These are phyloP conservation scores for Onchidella celtica DNA, from an alignment of 2,888 invertebrate species.

Conservation along the genomic window DNA sequence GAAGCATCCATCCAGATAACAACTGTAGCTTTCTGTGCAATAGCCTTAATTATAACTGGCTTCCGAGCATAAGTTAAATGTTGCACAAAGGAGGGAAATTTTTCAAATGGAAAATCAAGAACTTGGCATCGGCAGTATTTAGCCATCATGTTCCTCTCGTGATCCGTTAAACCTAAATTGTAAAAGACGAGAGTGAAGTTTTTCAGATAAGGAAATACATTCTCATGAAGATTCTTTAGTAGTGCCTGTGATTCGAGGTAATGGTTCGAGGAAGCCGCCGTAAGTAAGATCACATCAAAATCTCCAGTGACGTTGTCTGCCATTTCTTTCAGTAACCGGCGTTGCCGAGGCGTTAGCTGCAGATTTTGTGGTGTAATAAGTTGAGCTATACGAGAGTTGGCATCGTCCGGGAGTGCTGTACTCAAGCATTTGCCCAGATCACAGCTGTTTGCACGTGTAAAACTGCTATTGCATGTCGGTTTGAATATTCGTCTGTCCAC, in stretches of 20 bases:
- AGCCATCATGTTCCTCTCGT: slow-evolving; percentile 7
- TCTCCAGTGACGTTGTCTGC: not conserved
- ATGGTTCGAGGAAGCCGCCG: slow-evolving; percentile 50
- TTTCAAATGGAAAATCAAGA: slow-evolving; percentile 38
- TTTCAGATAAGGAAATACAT: slow-evolving; percentile 39
- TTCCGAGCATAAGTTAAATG: slow-evolving; percentile 40
- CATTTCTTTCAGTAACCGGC: slow-evolving; percentile 28
- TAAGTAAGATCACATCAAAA: slow-evolving; percentile 47
- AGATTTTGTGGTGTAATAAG: slow-evolving; percentile 12
- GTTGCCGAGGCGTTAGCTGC: not conserved
- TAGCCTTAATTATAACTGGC: slow-evolving; percentile 37
- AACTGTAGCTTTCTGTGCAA: slow-evolving; percentile 18
- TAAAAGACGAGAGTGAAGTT: slow-evolving; percentile 36
- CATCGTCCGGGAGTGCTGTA: slow-evolving; percentile 14
- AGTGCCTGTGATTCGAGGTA: slow-evolving; percentile 45
- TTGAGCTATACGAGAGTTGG: not conserved
- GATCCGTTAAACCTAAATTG: slow-evolving; percentile 26
- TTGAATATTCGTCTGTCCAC: no score
- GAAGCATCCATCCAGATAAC: slow-evolving; percentile 47
- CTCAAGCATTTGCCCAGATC: slow-evolving; percentile 15
- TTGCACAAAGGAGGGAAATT: slow-evolving; percentile 30
- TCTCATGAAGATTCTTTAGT: slow-evolving; percentile 33
- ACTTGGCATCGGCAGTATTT: slow-evolving; percentile 40
- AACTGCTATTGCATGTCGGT: slow-evolving; percentile 12
- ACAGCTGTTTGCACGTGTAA: slow-evolving; percentile 31